Conservation (phyloP, 2,113 vertebrate genomes). For the Tilapia sparmanii region DNA sequence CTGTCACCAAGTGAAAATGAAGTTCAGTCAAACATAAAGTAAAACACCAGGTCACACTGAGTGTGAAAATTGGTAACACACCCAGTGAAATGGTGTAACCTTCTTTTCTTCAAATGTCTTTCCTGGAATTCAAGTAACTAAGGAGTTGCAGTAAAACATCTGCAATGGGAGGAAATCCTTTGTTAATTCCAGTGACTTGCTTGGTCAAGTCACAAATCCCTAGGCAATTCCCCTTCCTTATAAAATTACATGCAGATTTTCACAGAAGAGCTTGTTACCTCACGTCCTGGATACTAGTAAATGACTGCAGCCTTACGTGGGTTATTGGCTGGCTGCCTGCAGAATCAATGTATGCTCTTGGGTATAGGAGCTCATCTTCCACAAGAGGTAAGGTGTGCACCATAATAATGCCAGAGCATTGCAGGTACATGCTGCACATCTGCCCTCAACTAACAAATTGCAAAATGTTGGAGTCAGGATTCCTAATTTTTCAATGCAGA, state of each 20-base stretch:
- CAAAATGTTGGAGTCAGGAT: not conserved
- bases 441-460: not conserved
- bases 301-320: not conserved
- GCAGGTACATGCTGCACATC: not conserved
- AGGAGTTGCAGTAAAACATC: not conserved
- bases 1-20: not conserved
- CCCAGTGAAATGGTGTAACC: not conserved
- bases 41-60: not conserved
- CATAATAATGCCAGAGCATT: not conserved
- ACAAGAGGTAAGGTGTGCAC: not conserved
- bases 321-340: not conserved
- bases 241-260: constrained; percentile 8
- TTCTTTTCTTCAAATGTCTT: not conserved
- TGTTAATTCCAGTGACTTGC: not conserved
- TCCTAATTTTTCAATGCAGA: not conserved
- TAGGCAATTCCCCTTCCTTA: not conserved
- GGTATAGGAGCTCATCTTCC: not conserved
- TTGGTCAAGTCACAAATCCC: not conserved
- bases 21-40: not conserved
- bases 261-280: not conserved
- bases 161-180: not conserved
- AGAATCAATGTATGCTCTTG: not conserved
- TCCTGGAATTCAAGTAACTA: not conserved
- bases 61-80: not conserved
- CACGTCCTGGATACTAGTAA: constrained; percentile 13